Percentiles rank a stretch among this genome's conserved stretches.
Evolutionary conservation across 2,888 invertebrate species (phyloP).

Genomic region (Drosophila subquinaria): DNA sequence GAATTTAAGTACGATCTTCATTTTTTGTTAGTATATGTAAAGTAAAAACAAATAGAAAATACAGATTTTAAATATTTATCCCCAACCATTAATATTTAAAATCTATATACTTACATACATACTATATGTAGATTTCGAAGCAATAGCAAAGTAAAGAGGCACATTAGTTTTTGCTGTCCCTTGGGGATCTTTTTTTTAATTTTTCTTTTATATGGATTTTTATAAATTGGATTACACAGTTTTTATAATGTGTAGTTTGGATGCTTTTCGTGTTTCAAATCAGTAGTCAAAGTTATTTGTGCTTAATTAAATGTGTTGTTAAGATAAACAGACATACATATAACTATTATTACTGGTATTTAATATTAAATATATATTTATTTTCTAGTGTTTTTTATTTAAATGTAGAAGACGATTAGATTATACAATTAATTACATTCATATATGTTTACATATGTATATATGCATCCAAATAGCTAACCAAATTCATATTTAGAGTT

Average conservation of each 20-base stretch:
- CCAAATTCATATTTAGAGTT: conserved; percentile 42
- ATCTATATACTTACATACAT: too few species aligned
- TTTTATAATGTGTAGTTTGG: conserved; percentile 41
- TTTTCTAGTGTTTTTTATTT: conserved; percentile 37
- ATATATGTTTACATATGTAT: conserved; percentile 25
- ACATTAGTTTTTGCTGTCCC: conserved; percentile 72
- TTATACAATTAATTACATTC: conserved; percentile 59
- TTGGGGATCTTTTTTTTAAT: conserved; percentile 77
- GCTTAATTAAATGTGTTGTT: conserved; percentile 56
- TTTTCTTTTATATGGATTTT: conserved; percentile 66
- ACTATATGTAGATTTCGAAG: too few species aligned
- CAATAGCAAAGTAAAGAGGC: conserved; percentile 5
- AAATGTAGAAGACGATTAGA: conserved; percentile 40
- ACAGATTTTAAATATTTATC: neutral
- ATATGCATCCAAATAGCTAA: conserved; percentile 58
- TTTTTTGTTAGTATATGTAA: too few species aligned
- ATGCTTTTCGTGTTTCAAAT: conserved; percentile 53
- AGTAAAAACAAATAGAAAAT: neutral
- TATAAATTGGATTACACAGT: conserved; percentile 72
- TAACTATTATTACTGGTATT: conserved; percentile 46
- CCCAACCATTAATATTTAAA: too few species aligned
- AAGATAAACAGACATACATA: conserved; percentile 48
- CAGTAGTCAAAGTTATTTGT: conserved; percentile 54
- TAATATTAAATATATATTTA: conserved; percentile 34
- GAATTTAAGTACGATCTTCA: too few species aligned